A percentile compares a stretch with the other conserved stretches of the same genome.
These are phyloP conservation scores for Torymus auratus DNA, from an alignment of 2,888 invertebrate genomes.

Conservation along the genomic window DNA sequence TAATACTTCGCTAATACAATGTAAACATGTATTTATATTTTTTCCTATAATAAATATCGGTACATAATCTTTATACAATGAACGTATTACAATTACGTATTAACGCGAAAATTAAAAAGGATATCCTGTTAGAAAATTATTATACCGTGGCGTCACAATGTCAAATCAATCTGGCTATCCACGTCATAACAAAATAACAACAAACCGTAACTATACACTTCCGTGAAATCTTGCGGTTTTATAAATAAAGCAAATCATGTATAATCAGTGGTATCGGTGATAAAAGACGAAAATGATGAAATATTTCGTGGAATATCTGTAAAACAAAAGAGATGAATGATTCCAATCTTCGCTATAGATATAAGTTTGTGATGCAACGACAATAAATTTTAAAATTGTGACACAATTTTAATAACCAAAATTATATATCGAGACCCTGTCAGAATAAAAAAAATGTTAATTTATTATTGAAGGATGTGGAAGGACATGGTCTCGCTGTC, in stretches of 20 bases:
- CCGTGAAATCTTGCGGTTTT: slow-evolving; percentile 1
- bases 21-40: slow-evolving; percentile 2
- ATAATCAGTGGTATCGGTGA: no score
- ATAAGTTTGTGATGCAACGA: no score
- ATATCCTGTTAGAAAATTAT: slow-evolving; percentile 21
- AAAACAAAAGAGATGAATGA: no score
- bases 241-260: slow-evolving; percentile 10
- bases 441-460: no score
- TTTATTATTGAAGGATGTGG: no score
- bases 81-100: not conserved
- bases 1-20: slow-evolving; percentile 7
- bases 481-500: no score
- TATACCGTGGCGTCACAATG: slow-evolving; percentile 23
- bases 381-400: no score
- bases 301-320: no score
- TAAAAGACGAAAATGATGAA: no score
- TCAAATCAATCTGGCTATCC: slow-evolving; percentile 23
- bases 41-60: not conserved
- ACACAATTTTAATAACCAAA: no score
- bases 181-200: slow-evolving; percentile 21
- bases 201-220: not conserved
- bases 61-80: not conserved
- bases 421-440: no score
- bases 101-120: not conserved
- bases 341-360: no score